Evolutionary conservation across 2,113 vertebrate species (phyloP).

Genomic region (Corythaeola cristata): DNA sequence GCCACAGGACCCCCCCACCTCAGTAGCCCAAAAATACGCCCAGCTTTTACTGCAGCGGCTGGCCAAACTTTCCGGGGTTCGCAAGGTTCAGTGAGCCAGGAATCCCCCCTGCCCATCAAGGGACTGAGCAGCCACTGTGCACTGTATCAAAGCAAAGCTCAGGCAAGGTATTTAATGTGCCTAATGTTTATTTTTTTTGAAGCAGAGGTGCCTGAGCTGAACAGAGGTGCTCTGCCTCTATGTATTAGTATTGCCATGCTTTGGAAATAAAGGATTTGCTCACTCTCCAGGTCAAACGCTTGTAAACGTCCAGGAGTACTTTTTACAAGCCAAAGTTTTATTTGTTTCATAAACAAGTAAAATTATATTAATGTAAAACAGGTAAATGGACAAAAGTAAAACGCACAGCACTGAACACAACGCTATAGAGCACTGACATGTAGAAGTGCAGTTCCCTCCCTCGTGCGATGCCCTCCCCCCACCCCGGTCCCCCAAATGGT

Average conservation of each 20-base stretch:
- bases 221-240: neutral
- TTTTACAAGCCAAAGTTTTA: slow-evolving; percentile 76
- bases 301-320: neutral
- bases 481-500: slow-evolving; percentile 6
- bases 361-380: slow-evolving; percentile 82
- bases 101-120: neutral
- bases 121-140: neutral
- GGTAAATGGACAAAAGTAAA: slow-evolving; percentile 75
- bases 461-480: slow-evolving; percentile 38
- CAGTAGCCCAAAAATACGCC: neutral
- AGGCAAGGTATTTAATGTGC: neutral
- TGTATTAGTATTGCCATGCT: neutral
- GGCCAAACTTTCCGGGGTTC: neutral
- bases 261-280: neutral
- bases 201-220: neutral
- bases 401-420: slow-evolving; percentile 77
- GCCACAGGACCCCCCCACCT: neutral
- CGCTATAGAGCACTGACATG: slow-evolving; percentile 69
- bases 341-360: slow-evolving; percentile 78
- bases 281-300: neutral
- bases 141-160: neutral
- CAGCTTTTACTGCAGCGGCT: neutral
- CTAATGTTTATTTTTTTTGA: too few relatives aligned
- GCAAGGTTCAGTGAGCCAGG: neutral
- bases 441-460: slow-evolving; percentile 74